Evolutionary conservation across 2,888 invertebrate genomes (phyloP).

Genomic region (Acrobasis repandana): DNA sequence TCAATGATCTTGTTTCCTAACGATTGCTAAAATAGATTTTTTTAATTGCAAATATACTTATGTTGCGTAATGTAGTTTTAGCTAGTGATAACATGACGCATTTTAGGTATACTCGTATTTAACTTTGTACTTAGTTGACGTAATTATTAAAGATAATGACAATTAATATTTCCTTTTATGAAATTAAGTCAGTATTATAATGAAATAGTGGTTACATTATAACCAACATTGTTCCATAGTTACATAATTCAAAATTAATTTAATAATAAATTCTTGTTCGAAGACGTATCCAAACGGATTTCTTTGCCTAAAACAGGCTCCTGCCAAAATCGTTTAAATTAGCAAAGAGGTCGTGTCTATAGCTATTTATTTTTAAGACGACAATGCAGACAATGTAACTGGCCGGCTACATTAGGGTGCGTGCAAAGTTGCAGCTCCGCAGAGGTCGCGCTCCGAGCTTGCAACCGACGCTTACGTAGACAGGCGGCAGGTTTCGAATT

Average conservation of each 20-base stretch:
- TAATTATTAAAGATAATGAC: background rate
- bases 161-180: background rate
- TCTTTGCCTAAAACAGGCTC: constrained; percentile 9
- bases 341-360: constrained; percentile 16
- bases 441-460: constrained; percentile 12
- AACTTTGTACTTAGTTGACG: background rate
- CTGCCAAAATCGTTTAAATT: constrained; percentile 4
- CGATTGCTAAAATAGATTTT: background rate
- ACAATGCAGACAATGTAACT: constrained; percentile 14
- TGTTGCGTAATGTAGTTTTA: background rate
- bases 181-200: background rate
- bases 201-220: background rate
- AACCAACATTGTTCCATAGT: background rate
- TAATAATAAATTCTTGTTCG: background rate
- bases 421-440: constrained; percentile 15
- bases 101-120: background rate
- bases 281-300: constrained; percentile 1
- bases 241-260: background rate
- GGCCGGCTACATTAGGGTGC: constrained; percentile 13
- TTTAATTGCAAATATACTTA: constrained; percentile 2
- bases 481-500: constrained; percentile 2
- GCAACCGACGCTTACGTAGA: constrained; percentile 16
- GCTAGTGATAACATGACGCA: background rate
- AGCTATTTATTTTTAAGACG: constrained; percentile 10
- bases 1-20: constrained; percentile 19